Conservation (phyloP, 2,113 vertebrate species). For the Hypanus sabinus region DNA sequence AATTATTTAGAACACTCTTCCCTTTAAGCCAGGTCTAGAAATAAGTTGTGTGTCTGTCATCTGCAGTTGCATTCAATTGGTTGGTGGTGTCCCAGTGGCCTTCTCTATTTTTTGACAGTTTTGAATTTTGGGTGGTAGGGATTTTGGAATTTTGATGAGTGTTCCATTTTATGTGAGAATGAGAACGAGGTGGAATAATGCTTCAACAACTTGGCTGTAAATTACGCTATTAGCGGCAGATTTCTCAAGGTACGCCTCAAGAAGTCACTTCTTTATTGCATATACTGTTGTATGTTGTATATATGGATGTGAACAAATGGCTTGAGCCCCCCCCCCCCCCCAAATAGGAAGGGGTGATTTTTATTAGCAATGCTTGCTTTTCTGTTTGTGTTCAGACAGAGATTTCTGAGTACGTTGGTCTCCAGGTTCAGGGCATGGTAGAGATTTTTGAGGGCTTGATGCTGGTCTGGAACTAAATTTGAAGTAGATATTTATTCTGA, state of each 20-base stretch:
- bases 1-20: background rate
- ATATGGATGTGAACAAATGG: background rate
- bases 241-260: background rate
- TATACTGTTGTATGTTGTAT: background rate
- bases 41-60: background rate
- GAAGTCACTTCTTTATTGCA: background rate
- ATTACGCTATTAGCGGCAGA: background rate
- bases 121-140: no score
- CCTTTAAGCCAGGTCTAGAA: background rate
- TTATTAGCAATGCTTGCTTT: background rate
- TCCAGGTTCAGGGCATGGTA: background rate
- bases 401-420: background rate
- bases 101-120: background rate
- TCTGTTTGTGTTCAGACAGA: background rate
- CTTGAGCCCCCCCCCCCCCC: no score
- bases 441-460: background rate
- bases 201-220: background rate
- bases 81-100: background rate
- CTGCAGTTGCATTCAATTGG: background rate
- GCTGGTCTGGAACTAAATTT: no score
- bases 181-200: background rate
- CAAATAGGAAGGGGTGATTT: background rate
- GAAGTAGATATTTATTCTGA: no score
- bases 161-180: background rate
- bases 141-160: background rate